Percentiles rank a stretch among this genome's conserved stretches.
phyloP scores from a whole-genome alignment of 2,888 invertebrate genomes.

The Noctua comes region DNA sequence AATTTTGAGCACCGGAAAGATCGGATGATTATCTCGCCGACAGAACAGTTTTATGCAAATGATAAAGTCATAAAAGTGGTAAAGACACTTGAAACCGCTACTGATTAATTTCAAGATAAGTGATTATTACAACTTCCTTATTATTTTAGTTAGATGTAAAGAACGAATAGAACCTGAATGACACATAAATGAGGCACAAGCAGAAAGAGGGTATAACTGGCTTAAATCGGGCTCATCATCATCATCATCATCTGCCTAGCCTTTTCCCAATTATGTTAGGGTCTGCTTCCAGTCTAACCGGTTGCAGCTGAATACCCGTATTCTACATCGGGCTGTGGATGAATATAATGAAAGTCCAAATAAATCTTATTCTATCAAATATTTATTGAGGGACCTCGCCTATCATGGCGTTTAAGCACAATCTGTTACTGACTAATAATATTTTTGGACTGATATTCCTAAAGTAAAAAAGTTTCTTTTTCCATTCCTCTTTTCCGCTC shows the following conservation, averaged over 20 bases:
- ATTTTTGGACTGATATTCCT: not conserved
- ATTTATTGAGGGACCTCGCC: not conserved
- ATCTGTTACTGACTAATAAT: not conserved
- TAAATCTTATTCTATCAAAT: not conserved
- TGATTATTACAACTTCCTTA: constrained; percentile 1
- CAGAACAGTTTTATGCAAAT: constrained; percentile 32
- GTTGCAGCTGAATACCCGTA: too few relatives aligned
- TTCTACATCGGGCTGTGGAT: not conserved
- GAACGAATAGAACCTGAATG: not conserved
- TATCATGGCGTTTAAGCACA: not conserved
- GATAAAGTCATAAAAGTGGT: constrained; percentile 34
- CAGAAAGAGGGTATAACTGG: not conserved
- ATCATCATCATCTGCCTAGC: too few relatives aligned
- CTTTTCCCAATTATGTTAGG: too few relatives aligned
- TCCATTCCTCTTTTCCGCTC: constrained; percentile 26
- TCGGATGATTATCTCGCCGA: constrained; percentile 27
- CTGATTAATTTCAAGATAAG: constrained; percentile 9
- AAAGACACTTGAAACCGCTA: constrained; percentile 14
- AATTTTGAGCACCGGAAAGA: constrained; percentile 49
- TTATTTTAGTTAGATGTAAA: not conserved
- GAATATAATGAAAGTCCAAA: not conserved
- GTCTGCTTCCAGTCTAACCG: too few relatives aligned
- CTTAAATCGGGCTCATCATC: too few relatives aligned
- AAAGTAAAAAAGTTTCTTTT: not conserved
- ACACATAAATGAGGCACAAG: not conserved